Percentiles rank a stretch among this genome's conserved stretches.
These are phyloP conservation scores for Trachops cirrhosus DNA, from an alignment of 2,797 vertebrate genomes.

Conservation along the genomic window DNA sequence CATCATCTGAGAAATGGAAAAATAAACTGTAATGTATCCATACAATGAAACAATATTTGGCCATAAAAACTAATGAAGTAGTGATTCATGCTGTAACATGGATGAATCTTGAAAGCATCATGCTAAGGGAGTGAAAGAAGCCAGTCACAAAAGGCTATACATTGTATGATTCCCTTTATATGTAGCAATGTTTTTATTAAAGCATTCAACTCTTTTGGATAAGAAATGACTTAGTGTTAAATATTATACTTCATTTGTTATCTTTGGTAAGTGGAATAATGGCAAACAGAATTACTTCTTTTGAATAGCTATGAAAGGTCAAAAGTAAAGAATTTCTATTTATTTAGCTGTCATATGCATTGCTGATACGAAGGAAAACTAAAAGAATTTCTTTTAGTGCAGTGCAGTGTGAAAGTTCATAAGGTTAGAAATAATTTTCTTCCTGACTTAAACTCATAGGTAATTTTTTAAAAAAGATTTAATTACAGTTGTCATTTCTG, in stretches of 20 bases:
- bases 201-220: slow-evolving; percentile 1
- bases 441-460: slow-evolving; percentile 63
- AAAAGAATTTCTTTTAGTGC: slow-evolving; percentile 53
- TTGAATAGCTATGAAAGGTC: slow-evolving; percentile 53
- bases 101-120: background rate
- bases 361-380: slow-evolving; percentile 57
- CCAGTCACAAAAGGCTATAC: background rate
- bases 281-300: slow-evolving; percentile 43
- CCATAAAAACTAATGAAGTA: slow-evolving; percentile 22
- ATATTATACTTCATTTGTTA: slow-evolving; percentile 55
- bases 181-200: slow-evolving; percentile 55
- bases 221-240: slow-evolving; percentile 51
- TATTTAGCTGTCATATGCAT: slow-evolving; percentile 54
- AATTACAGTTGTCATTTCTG: slow-evolving; percentile 74
- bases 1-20: background rate
- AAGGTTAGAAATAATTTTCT: slow-evolving; percentile 72
- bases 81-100: background rate
- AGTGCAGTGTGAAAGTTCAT: slow-evolving; percentile 67
- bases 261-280: slow-evolving; percentile 20
- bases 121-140: slow-evolving; percentile 17
- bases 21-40: background rate
- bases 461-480: slow-evolving; percentile 56
- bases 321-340: slow-evolving; percentile 37
- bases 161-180: background rate
- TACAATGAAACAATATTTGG: background rate